These are phyloP conservation scores for Melieria crassipennis DNA, from an alignment of 2,888 invertebrate genomes.

Conservation along the genomic window DNA sequence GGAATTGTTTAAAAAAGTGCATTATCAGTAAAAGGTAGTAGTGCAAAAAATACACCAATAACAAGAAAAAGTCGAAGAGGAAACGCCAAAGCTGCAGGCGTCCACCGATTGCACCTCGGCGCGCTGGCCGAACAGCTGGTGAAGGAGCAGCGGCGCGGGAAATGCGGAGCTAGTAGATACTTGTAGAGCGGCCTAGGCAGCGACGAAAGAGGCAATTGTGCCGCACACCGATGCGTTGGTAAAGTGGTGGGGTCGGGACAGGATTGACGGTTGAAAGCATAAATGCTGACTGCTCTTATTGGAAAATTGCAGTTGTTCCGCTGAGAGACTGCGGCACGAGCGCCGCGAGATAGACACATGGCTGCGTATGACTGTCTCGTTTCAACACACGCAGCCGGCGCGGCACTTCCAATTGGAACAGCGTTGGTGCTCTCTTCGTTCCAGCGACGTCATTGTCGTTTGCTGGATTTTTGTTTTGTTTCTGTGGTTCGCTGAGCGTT, in stretches of 20 bases:
- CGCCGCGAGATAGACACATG: not conserved
- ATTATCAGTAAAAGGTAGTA: constrained; percentile 19
- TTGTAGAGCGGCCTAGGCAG: constrained; percentile 31
- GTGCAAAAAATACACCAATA: constrained; percentile 9
- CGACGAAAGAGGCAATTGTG: constrained; percentile 38
- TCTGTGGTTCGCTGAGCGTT: constrained; percentile 47
- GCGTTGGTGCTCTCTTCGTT: constrained; percentile 5
- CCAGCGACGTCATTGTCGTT: not conserved
- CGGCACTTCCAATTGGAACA: constrained; percentile 55
- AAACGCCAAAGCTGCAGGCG: constrained; percentile 12
- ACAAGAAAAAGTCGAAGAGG: constrained; percentile 9
- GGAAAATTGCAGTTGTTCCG: constrained; percentile 57
- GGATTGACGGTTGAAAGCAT: constrained; percentile 20
- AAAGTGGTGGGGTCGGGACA: not conserved
- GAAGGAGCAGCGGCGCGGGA: not conserved
- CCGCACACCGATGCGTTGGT: constrained; percentile 38
- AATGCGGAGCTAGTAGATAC: constrained; percentile 7
- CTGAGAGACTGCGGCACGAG: not conserved
- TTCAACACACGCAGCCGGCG: constrained; percentile 34
- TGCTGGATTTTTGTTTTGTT: constrained; percentile 52
- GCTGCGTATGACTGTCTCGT: constrained; percentile 33
- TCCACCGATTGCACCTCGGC: constrained; percentile 8
- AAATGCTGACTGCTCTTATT: constrained; percentile 51
- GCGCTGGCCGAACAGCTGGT: no score
- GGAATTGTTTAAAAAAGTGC: constrained; percentile 26